Evolutionary conservation across 2,797 vertebrate genomes (phyloP), one percentile per base, ranked within the genome.

Genomic region (Hypotaenidia okinawae): DNA sequence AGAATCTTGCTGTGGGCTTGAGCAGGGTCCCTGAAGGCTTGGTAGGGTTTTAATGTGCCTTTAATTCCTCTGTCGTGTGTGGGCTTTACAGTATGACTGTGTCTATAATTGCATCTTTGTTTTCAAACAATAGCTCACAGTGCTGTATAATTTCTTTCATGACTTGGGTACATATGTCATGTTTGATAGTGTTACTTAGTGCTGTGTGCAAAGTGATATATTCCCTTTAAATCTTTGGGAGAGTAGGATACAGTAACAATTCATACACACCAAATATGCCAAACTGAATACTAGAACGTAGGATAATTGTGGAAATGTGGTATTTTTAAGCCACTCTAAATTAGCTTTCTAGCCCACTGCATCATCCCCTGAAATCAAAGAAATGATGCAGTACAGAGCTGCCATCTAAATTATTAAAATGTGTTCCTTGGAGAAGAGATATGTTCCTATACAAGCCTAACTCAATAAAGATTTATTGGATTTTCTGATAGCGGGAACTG

Each of bases 321-420:
- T 90, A 43, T 45, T 77, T 94, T 89, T 62, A 92, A 94, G 13
- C 30, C 74, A 64, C 21, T 73, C 49, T 89, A 77, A 87, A 92
- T 90, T 87, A 77, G 61, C 72, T 93, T 81, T 93, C 67, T 84
- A 90, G 22, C 58, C 45, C 9, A 35, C 74, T 66, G 24, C 61
- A 80, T 90, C 77, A 78, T 92, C 80, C 68, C 33, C 72, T 77
- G 74, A 92, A 96, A 94, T 94, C 68, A 89, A 92, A 93, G 77
- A 95, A 92, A 84, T 74, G 33, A 75, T 87, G 67, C 87, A 70
- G 63, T 89, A 70, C 49, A 77, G 93, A 90, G 45, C 70, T 80
- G 83, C 78, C 68, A 58, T 75, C 72, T 96, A 80, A 93, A 93
- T 95, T 93, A 94, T 95, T 96, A 87, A 96, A 91, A 67, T 61